Evolutionary conservation across 2,888 invertebrate species (phyloP), one percentile per base, ranked within the genome.

Genomic region (Germaria angustata): DNA sequence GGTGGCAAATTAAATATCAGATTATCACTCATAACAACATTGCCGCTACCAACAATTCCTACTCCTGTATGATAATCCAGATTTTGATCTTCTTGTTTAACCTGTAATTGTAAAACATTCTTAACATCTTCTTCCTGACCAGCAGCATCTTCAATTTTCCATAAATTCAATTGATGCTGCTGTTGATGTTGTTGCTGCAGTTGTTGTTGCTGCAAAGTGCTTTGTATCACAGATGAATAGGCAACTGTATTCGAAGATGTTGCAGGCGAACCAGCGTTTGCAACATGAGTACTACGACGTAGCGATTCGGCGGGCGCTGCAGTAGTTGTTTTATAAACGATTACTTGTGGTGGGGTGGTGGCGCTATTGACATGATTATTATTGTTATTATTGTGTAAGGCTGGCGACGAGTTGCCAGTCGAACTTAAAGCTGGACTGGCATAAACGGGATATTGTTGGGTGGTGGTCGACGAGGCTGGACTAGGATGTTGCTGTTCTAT

Each of bases 181-280:
- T 72, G 41, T 15, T 87, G 88, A 20, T 85, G 84, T 9, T 87
- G 87, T 49, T 84, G 86, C 49, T 80, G 78, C 36, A 86, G 86
- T 39, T 87, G 88, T 39, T 89, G 89, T 53, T 89, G 90, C 79
- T 88, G 89, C 82, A 89, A 84, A 68, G 89, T 89, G 80, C 90
- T 90, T 87, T 86, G 95, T 87, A 96, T 96, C 81, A 96, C 96
- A 85, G 96, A 96, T 65, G 96, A 95, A 90, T 96, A 96, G 75
- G 94, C 96, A 81, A 96, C 95, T 88, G 94, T 88, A 49, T 89
- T 83, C 87, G 82, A 81, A 15, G 84, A 91, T 81, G 87, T 63
- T 80, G 87, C 87, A 86, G 90, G 88, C 88, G 90, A 88, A 83
- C 87, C 86, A 80, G 90, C 88, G 87, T 87, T 88, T 85, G 87